Conservation (phyloP, 2,797 vertebrate genomes). For the Netta rufina region DNA sequence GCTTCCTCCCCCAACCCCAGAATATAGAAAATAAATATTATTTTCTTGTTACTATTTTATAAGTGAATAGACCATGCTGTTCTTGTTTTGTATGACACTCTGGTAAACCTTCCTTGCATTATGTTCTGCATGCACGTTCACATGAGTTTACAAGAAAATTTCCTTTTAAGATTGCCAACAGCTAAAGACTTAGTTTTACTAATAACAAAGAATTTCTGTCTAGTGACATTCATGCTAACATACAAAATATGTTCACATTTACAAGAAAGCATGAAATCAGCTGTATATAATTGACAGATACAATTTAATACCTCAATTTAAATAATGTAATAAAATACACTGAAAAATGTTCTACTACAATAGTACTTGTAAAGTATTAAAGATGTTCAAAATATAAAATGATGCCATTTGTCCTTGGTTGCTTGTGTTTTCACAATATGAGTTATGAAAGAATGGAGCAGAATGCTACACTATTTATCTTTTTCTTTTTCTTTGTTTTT, state of each 20-base stretch:
- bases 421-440: background rate
- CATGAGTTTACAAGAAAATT: too few species aligned
- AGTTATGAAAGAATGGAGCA: background rate
- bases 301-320: background rate
- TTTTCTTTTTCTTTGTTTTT: background rate
- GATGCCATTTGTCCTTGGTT: background rate
- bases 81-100: too few species aligned
- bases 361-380: background rate
- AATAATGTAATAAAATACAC: background rate
- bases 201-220: background rate
- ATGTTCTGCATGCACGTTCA: too few species aligned
- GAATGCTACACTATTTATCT: background rate
- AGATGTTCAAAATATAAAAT: background rate
- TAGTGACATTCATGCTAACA: background rate
- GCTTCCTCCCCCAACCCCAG: too few species aligned
- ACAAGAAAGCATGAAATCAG: background rate
- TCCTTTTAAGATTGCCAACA: too few species aligned
- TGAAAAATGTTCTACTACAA: background rate
- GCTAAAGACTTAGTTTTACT: too few species aligned
- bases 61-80: too few species aligned
- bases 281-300: background rate
- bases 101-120: too few species aligned
- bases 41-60: too few species aligned
- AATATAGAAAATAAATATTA: too few species aligned
- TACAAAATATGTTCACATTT: background rate